Percentiles rank a stretch among this genome's conserved stretches.
Evolutionary conservation across 2,797 vertebrate species (phyloP).

Genomic region (Falco columbarius): DNA sequence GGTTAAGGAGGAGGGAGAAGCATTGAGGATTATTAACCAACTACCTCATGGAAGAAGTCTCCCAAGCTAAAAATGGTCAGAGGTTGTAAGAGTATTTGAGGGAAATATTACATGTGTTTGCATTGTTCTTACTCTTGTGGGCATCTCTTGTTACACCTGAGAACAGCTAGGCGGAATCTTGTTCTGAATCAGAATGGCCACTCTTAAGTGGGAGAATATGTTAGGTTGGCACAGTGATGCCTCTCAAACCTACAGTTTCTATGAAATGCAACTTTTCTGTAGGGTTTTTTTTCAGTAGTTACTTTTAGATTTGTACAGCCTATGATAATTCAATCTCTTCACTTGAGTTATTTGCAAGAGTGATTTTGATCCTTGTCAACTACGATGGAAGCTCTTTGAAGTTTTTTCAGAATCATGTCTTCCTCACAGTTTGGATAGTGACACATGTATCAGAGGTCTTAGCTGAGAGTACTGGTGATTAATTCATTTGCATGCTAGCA

Average conservation of each 20-base stretch:
- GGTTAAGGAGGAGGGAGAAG: not conserved
- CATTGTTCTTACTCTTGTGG: not conserved
- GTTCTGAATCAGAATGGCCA: not conserved
- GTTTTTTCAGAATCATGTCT: not conserved
- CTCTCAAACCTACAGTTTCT: not conserved
- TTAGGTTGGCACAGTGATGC: not conserved
- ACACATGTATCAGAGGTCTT: not conserved
- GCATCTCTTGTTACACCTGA: not conserved
- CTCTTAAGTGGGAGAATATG: not conserved
- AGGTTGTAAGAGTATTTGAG: not conserved
- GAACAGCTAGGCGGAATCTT: not conserved
- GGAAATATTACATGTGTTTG: not conserved
- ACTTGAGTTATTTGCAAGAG: not conserved
- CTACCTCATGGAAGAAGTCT: not conserved
- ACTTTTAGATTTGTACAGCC: not conserved
- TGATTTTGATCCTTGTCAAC: not conserved
- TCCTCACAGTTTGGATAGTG: not conserved
- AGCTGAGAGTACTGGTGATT: not conserved
- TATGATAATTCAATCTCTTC: not conserved
- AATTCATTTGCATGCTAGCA: not conserved
- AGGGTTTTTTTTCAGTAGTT: not conserved
- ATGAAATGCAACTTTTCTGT: not conserved
- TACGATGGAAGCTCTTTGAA: not conserved
- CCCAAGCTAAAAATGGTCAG: not conserved
- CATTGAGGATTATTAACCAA: not conserved